Evolutionary conservation across 2,888 invertebrate species (phyloP), one percentile per base, ranked within the genome.

Genomic region (Cantharis flavilabris): DNA sequence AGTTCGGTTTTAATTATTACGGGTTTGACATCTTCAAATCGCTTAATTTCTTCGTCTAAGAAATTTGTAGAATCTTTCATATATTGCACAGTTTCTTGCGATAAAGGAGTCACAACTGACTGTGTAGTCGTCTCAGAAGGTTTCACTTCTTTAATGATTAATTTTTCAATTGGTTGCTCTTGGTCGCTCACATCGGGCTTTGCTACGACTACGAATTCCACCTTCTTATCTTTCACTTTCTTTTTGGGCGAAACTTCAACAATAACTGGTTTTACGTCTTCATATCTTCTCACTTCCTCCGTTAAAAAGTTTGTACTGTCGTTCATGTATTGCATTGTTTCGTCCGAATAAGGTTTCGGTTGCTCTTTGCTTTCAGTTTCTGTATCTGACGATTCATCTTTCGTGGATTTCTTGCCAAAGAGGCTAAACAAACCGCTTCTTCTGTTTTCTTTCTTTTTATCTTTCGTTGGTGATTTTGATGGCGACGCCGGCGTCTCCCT

Each of bases 351-450:
- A n/a, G 49, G 49, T 16, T 65, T 23, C 20, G 28, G 14, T 30
- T 72, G 33, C 20, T 71, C 20, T 13, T 11, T 67, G n/a, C 9
- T 18, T 11, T 23, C 65, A 10, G 33, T 20, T 23, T 63, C 33
- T 71, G 23, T 11, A 49, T 75, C 75, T 0, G 71, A 18, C 7
- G 76, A 75, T 72, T 72, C 67, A 9, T 76, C 81, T 72, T 76
- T 80, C 80, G 83, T 83, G 7, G 77, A 49, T 78, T 83, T 82
- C 73, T 83, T 83, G n/a, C 81, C 81, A 71, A 83, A 83, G 63
- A 83, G 69, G 70, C 81, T 81, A 78, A 84, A 83, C 70, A 84
- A 78, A 69, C 83, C 82, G 76, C 81, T 74, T 77, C 82, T 84
- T 71, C 81, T 81, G 5, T 81, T 78, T 14, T 80, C 81, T 65